Base-by-base conservation (phyloP, 30 jellyfish, hydroid and myxozoan genomes). In the Aurelia aurita region DNA sequence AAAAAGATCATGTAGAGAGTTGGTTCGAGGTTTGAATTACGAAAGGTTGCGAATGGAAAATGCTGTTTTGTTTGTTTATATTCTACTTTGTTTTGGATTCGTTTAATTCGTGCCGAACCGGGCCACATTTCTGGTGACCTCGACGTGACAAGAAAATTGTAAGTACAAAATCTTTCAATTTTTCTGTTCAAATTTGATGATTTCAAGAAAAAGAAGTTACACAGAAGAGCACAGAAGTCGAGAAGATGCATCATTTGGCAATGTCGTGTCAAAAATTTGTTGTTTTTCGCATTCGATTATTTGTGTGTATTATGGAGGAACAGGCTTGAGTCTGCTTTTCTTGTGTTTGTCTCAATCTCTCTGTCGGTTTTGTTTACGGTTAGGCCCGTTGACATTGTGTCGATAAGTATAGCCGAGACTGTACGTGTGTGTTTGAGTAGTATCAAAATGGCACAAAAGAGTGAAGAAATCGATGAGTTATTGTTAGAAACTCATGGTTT, bases 391-490 rank as follows among this genome's bases (percentile, higher is more conserved):
- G 2, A 53, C 2, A 53, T 53, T 53, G 64, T 53, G 64, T 53
- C 64, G 64, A 53, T 8, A 53, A 53, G 64, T 20, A 53, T 53
- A 8, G 64, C 64, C 64, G 64, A 53, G 64, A 53, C 64, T 53
- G 64, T 53, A 53, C 64, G 9, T 53, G 9, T 53, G 20, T 2
- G 64, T 53, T 53, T 53, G 44, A 47, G 59, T 47, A 47, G 10
- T 47, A 47, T 47, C 59, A 47, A 47, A 47, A 47, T 47, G 59
- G 64, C 64, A 53, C 64, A 53, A 53, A 53, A 53, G 3, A 8
- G 6, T 2, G 79, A 67, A 67, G 79, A 67, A 25, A 67, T 67
- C 57, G 26, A 67, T 4, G 79, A 67, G 79, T 67, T 67, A 43
- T 28, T 27, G 46, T 67, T 67, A 67, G 58, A 28, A 67, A 67